Conservation (phyloP, 2,888 invertebrate species). For the Pemphredon lugubris region DNA sequence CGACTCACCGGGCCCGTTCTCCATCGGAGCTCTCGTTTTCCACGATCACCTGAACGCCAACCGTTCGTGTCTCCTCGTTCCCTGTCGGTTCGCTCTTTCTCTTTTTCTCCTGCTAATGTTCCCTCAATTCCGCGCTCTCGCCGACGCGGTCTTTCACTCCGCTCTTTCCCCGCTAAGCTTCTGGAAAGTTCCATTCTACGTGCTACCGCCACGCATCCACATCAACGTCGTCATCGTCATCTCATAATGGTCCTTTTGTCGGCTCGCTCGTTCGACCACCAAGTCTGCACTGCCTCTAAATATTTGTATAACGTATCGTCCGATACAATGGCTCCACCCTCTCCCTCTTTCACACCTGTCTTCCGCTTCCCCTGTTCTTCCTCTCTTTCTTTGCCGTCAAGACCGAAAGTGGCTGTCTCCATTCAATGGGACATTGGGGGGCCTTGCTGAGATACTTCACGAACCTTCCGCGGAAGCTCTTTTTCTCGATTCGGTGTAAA, state of each 20-base stretch:
- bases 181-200: conserved; percentile 76
- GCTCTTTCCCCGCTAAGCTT: conserved; percentile 51
- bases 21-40: conserved; percentile 30
- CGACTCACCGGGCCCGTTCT: background rate
- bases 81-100: conserved; percentile 19
- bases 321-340: no score
- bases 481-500: no score
- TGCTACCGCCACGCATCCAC: conserved; percentile 1
- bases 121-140: conserved; percentile 20
- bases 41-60: no score
- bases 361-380: background rate
- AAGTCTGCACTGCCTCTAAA: no score
- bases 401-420: no score
- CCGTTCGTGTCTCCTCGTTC: conserved; percentile 18
- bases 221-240: background rate
- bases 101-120: conserved; percentile 19
- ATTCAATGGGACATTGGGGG: no score
- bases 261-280: no score
- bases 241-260: no score
- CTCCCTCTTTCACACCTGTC: background rate
- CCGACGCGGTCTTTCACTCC: conserved; percentile 19
- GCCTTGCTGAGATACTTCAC: no score
- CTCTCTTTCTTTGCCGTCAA: background rate
- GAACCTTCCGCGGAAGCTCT: no score
- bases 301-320: no score